These are phyloP conservation scores for Microdon myrmicae DNA, from an alignment of 2,888 invertebrate species.

Conservation along the genomic window DNA sequence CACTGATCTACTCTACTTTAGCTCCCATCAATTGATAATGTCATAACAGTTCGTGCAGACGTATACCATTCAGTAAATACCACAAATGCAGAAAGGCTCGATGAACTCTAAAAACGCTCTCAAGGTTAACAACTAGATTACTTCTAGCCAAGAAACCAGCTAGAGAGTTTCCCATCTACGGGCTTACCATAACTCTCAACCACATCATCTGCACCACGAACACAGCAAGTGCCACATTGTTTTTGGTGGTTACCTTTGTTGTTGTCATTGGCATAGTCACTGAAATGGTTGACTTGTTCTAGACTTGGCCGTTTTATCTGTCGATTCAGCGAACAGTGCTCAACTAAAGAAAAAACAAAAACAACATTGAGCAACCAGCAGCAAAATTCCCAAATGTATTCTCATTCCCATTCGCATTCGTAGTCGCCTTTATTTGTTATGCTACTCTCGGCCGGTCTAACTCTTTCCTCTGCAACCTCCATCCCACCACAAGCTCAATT, in stretches of 20 bases:
- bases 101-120: constrained; percentile 48
- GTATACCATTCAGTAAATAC: too few species aligned
- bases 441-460: neutral
- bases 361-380: too few species aligned
- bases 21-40: too few species aligned
- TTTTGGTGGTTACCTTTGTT: neutral
- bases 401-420: constrained; percentile 18
- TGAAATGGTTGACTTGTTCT: constrained; percentile 35
- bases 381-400: constrained; percentile 15
- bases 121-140: constrained; percentile 53
- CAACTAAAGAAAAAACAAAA: constrained; percentile 8
- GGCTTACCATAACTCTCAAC: constrained; percentile 6
- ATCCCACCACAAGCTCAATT: too few species aligned
- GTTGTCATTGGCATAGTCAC: constrained; percentile 4
- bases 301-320: constrained; percentile 9
- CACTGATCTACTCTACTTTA: too few species aligned
- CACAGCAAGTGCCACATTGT: neutral
- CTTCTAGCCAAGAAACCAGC: constrained; percentile 21
- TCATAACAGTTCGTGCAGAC: neutral
- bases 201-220: neutral
- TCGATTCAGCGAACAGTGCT: constrained; percentile 8
- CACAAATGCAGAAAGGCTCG: constrained; percentile 23
- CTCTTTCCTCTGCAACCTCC: neutral
- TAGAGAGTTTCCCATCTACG: constrained; percentile 12
- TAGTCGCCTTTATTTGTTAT: constrained; percentile 19